These are phyloP conservation scores for Bombyx huttoni DNA, from an alignment of 2,888 invertebrate genomes.

Conservation along the genomic window DNA sequence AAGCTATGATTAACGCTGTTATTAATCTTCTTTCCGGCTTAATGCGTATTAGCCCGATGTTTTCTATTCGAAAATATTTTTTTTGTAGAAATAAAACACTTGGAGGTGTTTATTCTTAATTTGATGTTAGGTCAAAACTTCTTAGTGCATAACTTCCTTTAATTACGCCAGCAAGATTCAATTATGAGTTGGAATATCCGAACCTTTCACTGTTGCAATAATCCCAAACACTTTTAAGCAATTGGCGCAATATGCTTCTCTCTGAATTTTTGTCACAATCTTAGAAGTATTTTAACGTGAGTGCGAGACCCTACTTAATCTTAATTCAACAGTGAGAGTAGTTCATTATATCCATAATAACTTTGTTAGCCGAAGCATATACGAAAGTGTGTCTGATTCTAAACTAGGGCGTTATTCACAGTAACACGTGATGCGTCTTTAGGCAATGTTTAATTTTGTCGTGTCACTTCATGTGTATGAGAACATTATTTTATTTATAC, in stretches of 20 bases:
- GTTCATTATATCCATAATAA: constrained; percentile 13
- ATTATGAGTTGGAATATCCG: too few relatives aligned
- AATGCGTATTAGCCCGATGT: neutral
- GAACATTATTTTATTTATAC: too few relatives aligned
- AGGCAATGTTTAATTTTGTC: constrained; percentile 1
- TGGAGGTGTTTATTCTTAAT: too few relatives aligned
- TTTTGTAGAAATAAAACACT: neutral
- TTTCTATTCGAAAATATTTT: neutral
- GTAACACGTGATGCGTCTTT: constrained; percentile 15
- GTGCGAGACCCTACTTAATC: constrained; percentile 6
- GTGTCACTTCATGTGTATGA: neutral
- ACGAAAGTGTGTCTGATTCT: constrained; percentile 28
- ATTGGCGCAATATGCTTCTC: too few relatives aligned
- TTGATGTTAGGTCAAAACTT: too few relatives aligned
- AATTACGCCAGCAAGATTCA: too few relatives aligned
- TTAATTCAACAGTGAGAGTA: constrained; percentile 11
- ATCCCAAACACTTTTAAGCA: too few relatives aligned
- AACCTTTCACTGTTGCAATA: too few relatives aligned
- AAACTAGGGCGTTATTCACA: constrained; percentile 39
- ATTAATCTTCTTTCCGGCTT: neutral
- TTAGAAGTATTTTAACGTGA: neutral
- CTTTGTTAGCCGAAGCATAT: constrained; percentile 11
- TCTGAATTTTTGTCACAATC: neutral
- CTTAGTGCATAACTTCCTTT: too few relatives aligned
- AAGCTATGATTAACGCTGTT: neutral